phyloP scores from a whole-genome alignment of 2,113 vertebrate species.

The Corynorhinus townsendii region DNA sequence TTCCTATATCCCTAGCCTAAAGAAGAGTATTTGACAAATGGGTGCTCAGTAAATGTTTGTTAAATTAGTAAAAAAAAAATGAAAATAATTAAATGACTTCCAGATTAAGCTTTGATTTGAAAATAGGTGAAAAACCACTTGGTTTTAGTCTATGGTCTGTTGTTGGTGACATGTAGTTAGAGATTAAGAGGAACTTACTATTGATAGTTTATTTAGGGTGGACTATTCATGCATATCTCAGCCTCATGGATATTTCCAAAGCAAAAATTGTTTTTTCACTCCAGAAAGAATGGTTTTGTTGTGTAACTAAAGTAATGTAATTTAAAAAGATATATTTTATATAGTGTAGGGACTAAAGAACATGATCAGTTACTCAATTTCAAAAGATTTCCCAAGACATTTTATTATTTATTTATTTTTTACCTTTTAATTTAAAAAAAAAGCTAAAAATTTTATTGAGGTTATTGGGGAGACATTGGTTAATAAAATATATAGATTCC shows the following conservation, averaged over 20 bases:
- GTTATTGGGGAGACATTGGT: background rate
- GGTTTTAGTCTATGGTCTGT: background rate
- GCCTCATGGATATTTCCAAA: background rate
- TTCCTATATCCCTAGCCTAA: background rate
- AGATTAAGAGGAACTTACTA: background rate
- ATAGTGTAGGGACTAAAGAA: background rate
- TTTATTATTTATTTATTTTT: background rate
- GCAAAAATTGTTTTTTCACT: background rate
- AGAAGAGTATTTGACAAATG: background rate
- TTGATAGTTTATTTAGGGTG: background rate
- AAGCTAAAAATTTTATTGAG: no score
- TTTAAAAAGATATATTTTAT: background rate
- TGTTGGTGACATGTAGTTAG: background rate
- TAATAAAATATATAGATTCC: background rate
- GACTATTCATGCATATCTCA: background rate
- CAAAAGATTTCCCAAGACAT: constrained; percentile 8
- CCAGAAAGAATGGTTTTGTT: background rate
- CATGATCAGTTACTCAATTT: background rate
- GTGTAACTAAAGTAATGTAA: background rate
- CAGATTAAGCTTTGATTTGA: background rate
- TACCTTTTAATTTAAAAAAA: no score
- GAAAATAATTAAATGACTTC: background rate
- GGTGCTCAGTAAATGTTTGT: background rate
- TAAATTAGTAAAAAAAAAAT: background rate
- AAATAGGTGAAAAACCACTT: background rate